These are phyloP conservation scores for Melozone crissalis DNA, from an alignment of 2,113 vertebrate genomes.

Conservation along the genomic window DNA sequence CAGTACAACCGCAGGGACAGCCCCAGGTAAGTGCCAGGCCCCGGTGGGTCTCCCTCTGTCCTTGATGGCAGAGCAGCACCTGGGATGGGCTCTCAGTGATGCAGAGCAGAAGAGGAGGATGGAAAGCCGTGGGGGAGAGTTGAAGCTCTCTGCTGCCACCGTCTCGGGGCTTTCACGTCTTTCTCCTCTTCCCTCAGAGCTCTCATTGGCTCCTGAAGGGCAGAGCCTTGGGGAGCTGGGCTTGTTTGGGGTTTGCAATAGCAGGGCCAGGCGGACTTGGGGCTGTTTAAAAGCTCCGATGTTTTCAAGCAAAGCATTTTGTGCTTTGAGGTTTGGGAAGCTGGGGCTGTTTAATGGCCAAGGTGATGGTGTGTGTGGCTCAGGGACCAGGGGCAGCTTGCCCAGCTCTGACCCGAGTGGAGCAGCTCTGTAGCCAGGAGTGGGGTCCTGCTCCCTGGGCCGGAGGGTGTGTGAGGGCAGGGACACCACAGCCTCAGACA, in stretches of 20 bases:
- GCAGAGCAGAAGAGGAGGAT: background rate
- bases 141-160: background rate
- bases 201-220: background rate
- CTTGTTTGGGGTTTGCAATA: background rate
- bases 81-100: background rate
- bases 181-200: constrained; percentile 8
- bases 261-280: constrained; percentile 16
- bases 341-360: background rate
- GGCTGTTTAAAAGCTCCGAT: constrained; percentile 38
- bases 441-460: accelerated
- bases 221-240: background rate
- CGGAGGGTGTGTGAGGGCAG: accelerated
- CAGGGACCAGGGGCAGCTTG: accelerated
- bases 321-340: constrained; percentile 40
- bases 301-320: constrained; percentile 21
- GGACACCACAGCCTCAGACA: accelerated
- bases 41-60: accelerated
- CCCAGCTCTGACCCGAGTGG: accelerated
- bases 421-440: background rate
- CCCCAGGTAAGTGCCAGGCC: background rate
- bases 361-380: background rate
- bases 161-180: background rate
- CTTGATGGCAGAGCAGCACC: background rate
- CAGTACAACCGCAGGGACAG: accelerated
- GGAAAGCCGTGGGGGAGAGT: accelerated